Conservation (phyloP, 2,888 invertebrate genomes). For the Oegoconia quadripuncta region DNA sequence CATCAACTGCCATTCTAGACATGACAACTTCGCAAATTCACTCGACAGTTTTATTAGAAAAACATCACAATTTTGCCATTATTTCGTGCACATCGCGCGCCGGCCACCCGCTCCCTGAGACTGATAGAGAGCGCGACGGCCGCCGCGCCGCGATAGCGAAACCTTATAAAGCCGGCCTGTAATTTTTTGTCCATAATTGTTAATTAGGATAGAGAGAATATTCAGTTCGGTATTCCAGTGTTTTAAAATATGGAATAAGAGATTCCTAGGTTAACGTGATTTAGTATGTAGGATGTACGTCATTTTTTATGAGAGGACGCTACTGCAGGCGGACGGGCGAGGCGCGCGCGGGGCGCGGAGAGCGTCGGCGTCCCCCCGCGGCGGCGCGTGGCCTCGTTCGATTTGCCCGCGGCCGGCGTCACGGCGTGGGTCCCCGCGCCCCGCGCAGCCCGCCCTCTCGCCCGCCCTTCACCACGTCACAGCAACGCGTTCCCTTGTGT, state of each 20-base stretch:
- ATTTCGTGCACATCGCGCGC: constrained; percentile 57
- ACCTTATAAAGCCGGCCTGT: constrained; percentile 58
- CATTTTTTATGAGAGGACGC: constrained; percentile 68
- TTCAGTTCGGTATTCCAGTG: constrained; percentile 68
- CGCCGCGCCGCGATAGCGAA: constrained; percentile 54
- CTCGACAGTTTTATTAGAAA: constrained; percentile 50
- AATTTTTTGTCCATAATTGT: constrained; percentile 70
- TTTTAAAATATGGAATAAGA: constrained; percentile 69
- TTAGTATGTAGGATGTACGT: constrained; percentile 71
- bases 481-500: constrained; percentile 58
- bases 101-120: constrained; percentile 52
- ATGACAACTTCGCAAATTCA: constrained; percentile 23
- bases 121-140: constrained; percentile 69
- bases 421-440: constrained; percentile 45
- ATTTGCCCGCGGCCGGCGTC: constrained; percentile 47
- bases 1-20: constrained; percentile 21
- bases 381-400: constrained; percentile 72
- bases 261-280: constrained; percentile 73
- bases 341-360: constrained; percentile 36
- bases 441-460: constrained; percentile 38
- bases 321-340: constrained; percentile 41
- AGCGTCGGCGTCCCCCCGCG: constrained; percentile 36
- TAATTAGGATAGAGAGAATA: constrained; percentile 66
- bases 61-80: constrained; percentile 78
- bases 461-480: constrained; percentile 52